These are phyloP conservation scores for Atractosteus spatula DNA, from an alignment of 2,113 vertebrate genomes.

Conservation along the genomic window DNA sequence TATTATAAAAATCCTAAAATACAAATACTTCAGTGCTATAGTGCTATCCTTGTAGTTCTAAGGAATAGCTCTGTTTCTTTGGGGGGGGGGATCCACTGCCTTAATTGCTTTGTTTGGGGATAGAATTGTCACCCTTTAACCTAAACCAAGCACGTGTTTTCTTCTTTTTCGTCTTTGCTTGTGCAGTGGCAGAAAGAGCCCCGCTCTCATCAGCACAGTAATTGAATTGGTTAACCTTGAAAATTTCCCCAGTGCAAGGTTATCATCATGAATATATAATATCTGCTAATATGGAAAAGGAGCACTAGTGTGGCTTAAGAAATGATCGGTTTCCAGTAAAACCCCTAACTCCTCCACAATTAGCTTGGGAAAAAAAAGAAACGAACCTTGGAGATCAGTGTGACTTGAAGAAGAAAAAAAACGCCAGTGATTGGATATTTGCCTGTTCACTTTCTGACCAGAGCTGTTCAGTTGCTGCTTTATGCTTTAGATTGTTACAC, in stretches of 20 bases:
- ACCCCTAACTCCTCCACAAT: constrained; percentile 11
- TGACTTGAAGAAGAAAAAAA: not conserved
- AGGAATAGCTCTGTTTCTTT: not conserved
- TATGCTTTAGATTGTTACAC: not conserved
- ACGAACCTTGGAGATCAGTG: not conserved
- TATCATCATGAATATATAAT: constrained; percentile 11
- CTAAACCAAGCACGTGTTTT: not conserved
- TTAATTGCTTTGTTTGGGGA: not conserved
- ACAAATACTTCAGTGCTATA: not conserved
- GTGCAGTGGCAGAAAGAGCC: not conserved
- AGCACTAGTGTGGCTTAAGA: not conserved
- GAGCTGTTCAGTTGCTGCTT: not conserved
- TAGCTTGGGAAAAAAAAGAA: not conserved
- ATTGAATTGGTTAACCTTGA: constrained; percentile 27
- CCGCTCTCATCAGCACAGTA: not conserved
- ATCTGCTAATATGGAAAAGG: not conserved
- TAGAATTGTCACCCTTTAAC: constrained; percentile 12
- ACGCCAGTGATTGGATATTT: not conserved
- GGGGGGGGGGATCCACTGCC: not conserved
- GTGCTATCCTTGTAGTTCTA: not conserved
- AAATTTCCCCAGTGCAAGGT: constrained; percentile 14
- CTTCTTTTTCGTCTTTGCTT: not conserved
- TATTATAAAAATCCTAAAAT: too few species aligned
- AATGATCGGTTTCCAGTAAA: constrained; percentile 8
- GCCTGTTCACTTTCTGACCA: not conserved